Conservation (phyloP, 2,888 invertebrate species). For the Tipula unca region DNA sequence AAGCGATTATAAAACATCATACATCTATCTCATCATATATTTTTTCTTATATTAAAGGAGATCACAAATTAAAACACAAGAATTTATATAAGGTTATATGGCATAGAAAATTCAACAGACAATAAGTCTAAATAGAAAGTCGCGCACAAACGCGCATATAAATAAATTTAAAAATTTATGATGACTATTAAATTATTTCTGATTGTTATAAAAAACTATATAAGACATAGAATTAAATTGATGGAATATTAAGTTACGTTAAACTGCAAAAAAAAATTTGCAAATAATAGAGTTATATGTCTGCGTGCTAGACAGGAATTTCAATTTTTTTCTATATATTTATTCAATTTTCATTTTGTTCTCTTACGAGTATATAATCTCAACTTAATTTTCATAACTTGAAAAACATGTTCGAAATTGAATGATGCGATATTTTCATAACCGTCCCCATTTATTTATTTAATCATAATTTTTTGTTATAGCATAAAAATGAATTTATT, state of each 20-base stretch:
- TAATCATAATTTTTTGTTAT: not conserved
- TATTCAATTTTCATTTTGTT: not conserved
- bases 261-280: not conserved
- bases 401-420: not conserved
- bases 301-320: constrained; percentile 3
- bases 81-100: not conserved
- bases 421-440: not conserved
- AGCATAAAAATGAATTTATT: not conserved
- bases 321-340: not conserved
- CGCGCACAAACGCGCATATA: not conserved
- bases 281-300: constrained; percentile 1
- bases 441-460: not conserved
- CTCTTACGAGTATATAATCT: not conserved
- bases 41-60: not conserved
- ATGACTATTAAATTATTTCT: not conserved
- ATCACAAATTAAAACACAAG: not conserved
- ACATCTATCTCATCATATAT: not conserved
- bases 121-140: constrained; percentile 8
- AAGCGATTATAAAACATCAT: not conserved
- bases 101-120: not conserved
- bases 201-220: not conserved
- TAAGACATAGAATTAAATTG: not conserved
- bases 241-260: constrained; percentile 8
- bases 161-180: not conserved
- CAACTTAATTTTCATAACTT: not conserved